Evolutionary conservation across 2,888 invertebrate species (phyloP), one percentile per base, ranked within the genome.

Genomic region (Rotaria magnacalcarata): DNA sequence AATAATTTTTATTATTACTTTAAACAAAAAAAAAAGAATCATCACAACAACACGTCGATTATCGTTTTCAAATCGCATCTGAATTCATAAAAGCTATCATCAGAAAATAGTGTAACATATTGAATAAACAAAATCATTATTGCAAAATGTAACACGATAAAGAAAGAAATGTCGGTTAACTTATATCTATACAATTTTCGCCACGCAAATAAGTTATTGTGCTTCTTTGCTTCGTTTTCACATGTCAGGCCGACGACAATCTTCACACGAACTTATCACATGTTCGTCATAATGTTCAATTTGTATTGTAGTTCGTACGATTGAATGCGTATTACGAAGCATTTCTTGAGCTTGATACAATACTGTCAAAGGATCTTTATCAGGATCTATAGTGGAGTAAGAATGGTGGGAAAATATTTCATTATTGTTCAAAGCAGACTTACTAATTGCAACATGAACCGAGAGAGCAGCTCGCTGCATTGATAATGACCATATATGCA

Each of bases 401-500:
- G 50, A 50, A 50, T 50, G 10, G 1, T 50, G 50, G 50, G 4
- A 47, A 24, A 27, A 67, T 19, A 54, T 34, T 1, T 34, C 34
- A 34, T 34, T 34, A 34, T 34, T 2, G 34, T 34, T 34, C 2
- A 34, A 34, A 34, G 34, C 2, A 34, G 34, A 80, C 24, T n/a
- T 47, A 84, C 84, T 54, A 24, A 60, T 27, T 0, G 54, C 86
- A 54, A 86, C 34, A 80, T 86, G 86, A 8, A 86, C 86, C 7
- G 85, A 56, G 7, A 86, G 58, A 24, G 86, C 86, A n/a, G 74
- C 43, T 85, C 85, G 75, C 21, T 86, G 75, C 80, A 86, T 74
- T 14, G 86, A 80, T 50, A 86, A 80, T 41, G 74, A 86, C 86
- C 86, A 86, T 58, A 86, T 85, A 56, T 86, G 85, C 50, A 86